A percentile compares a stretch with the other conserved stretches of the same genome.
These are phyloP conservation scores for Ancistrus triradiatus DNA, from an alignment of 2,113 vertebrate species.

Conservation along the genomic window DNA sequence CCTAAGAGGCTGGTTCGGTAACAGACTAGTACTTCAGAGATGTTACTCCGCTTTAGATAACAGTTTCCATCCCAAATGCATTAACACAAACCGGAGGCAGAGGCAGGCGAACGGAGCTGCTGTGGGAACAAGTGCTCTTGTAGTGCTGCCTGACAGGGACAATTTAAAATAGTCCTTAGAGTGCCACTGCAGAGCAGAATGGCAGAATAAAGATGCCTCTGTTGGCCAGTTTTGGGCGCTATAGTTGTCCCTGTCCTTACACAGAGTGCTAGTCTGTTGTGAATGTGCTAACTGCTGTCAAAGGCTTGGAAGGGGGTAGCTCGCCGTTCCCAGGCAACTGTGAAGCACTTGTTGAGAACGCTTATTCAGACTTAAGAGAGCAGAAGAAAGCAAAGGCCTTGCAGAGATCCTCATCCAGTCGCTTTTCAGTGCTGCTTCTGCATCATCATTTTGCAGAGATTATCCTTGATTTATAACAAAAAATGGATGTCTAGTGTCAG, in stretches of 20 bases:
- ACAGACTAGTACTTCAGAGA: slow-evolving; percentile 4
- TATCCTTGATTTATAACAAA: too few species aligned
- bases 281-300: slow-evolving; percentile 15
- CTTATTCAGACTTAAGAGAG: slow-evolving; percentile 12
- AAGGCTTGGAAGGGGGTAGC: slow-evolving; percentile 14
- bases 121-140: slow-evolving; percentile 15
- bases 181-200: background rate
- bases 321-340: slow-evolving; percentile 41
- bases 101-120: slow-evolving; percentile 16
- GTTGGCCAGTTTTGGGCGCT: slow-evolving; percentile 30
- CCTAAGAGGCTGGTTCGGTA: background rate
- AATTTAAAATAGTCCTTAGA: slow-evolving; percentile 29
- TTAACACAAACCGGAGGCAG: slow-evolving; percentile 22
- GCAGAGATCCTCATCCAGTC: too few species aligned
- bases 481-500: too few species aligned
- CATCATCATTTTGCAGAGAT: too few species aligned
- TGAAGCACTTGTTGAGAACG: slow-evolving; percentile 11
- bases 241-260: slow-evolving; percentile 28
- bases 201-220: slow-evolving; percentile 38
- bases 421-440: too few species aligned
- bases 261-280: slow-evolving; percentile 26
- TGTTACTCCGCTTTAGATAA: slow-evolving; percentile 9
- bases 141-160: slow-evolving; percentile 9
- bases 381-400: background rate
- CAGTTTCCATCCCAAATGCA: slow-evolving; percentile 1